Evolutionary conservation across 2,888 invertebrate species (phyloP).

Genomic region (Nymphalis polychloros): DNA sequence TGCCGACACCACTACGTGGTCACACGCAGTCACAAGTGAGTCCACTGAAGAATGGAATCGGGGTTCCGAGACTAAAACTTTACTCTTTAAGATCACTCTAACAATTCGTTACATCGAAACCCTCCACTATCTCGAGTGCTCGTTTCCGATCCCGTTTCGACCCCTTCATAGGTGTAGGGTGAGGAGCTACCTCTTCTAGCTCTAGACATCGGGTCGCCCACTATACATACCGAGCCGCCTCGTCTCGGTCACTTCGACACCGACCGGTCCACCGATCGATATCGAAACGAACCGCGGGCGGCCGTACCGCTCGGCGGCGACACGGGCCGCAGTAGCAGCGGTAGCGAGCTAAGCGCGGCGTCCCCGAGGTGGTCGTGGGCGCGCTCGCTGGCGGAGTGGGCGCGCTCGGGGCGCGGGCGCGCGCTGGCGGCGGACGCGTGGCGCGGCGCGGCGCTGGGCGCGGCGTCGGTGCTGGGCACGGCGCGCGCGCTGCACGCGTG

Average conservation of each 20-base stretch:
- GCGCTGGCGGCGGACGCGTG: constrained; percentile 70
- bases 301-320: neutral
- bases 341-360: neutral
- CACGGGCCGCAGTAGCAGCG: neutral
- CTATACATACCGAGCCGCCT: too few species aligned
- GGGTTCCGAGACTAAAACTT: too few species aligned
- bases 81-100: too few species aligned
- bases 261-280: too few species aligned
- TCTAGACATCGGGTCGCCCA: too few species aligned
- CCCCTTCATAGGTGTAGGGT: too few species aligned
- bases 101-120: too few species aligned
- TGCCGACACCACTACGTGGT: constrained; percentile 74
- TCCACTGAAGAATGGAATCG: neutral
- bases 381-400: constrained; percentile 69
- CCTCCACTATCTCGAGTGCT: too few species aligned
- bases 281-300: too few species aligned
- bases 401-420: constrained; percentile 66
- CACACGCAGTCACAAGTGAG: constrained; percentile 69
- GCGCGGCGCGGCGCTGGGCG: constrained; percentile 69
- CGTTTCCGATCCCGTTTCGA: too few species aligned
- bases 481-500: constrained; percentile 76
- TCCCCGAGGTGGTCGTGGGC: constrained; percentile 67
- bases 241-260: too few species aligned
- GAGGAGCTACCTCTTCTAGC: too few species aligned
- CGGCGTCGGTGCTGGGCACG: constrained; percentile 70